Evolutionary conservation across 2,888 invertebrate species (phyloP).

Genomic region (Tinea semifulvella): DNA sequence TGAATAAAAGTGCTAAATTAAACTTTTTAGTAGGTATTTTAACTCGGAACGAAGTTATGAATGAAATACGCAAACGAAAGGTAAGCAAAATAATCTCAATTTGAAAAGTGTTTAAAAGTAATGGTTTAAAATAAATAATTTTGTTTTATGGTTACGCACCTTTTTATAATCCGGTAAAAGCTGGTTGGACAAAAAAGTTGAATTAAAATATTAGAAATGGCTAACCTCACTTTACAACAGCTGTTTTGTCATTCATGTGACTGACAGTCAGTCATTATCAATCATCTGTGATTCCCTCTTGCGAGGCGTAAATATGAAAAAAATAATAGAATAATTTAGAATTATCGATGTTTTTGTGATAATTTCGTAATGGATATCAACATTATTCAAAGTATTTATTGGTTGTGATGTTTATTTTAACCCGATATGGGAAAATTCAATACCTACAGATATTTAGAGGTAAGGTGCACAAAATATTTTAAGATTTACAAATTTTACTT

Average conservation of each 20-base stretch:
- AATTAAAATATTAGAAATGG: too few relatives aligned
- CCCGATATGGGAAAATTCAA: conserved; percentile 62
- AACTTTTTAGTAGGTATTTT: too few relatives aligned
- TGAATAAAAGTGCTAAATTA: too few relatives aligned
- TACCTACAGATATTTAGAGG: conserved; percentile 65
- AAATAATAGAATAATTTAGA: background rate
- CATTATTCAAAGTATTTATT: conserved; percentile 17
- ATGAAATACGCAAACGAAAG: conserved; percentile 24
- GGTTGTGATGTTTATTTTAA: conserved; percentile 55
- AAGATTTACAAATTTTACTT: background rate
- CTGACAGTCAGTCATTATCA: background rate
- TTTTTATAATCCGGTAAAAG: too few relatives aligned
- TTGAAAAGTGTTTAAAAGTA: too few relatives aligned
- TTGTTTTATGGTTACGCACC: too few relatives aligned
- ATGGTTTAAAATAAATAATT: too few relatives aligned
- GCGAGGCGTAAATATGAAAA: background rate
- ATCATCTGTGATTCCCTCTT: background rate
- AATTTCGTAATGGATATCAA: background rate
- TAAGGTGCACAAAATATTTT: conserved; percentile 25
- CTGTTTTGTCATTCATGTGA: background rate
- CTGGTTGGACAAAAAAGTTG: too few relatives aligned
- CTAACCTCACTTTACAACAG: conserved; percentile 1
- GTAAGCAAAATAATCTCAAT: conserved; percentile 17
- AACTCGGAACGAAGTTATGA: conserved; percentile 19
- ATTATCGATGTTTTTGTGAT: background rate